Percentiles rank a stretch among this genome's conserved stretches.
These are phyloP conservation scores for Drosophila pseudoananassae DNA, from an alignment of 1,140 invertebrate species.

Conservation along the genomic window DNA sequence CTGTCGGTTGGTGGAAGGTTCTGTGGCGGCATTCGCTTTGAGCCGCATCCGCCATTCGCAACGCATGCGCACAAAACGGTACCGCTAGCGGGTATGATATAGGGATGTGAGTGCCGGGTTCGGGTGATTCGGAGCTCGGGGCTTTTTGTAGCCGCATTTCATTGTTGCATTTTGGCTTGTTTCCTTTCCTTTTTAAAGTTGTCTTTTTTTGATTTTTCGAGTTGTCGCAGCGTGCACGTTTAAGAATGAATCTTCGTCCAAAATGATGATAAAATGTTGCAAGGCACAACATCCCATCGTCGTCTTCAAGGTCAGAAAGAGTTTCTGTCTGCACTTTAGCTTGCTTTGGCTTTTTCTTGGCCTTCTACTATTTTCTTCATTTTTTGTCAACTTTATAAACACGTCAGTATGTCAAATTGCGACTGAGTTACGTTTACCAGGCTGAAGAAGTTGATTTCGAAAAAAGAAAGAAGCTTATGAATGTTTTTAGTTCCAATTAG, in stretches of 20 bases:
- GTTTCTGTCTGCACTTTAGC: slow-evolving; percentile 39
- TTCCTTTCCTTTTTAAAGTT: slow-evolving; percentile 6
- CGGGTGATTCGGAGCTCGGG: neutral
- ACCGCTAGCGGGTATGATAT: slow-evolving; percentile 77
- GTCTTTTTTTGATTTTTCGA: slow-evolving; percentile 9
- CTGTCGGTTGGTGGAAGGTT: slow-evolving; percentile 7
- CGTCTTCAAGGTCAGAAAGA: slow-evolving; percentile 69
- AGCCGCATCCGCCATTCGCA: slow-evolving; percentile 76
- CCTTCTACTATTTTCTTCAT: slow-evolving; percentile 2
- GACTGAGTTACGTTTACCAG: slow-evolving; percentile 61
- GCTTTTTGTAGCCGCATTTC: slow-evolving; percentile 80
- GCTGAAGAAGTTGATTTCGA: neutral
- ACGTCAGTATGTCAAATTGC: slow-evolving; percentile 77
- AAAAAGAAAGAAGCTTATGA: neutral
- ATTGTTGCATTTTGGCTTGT: slow-evolving; percentile 64
- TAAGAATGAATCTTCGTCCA: slow-evolving; percentile 74
- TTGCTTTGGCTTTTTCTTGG: slow-evolving; percentile 5
- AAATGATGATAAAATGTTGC: slow-evolving; percentile 70
- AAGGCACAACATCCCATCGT: slow-evolving; percentile 49
- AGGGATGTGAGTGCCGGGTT: slow-evolving; percentile 22
- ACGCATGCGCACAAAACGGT: slow-evolving; percentile 84
- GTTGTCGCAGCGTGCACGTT: slow-evolving; percentile 54
- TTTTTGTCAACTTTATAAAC: slow-evolving; percentile 59
- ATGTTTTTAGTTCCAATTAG: neutral
- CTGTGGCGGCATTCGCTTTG: slow-evolving; percentile 77